These are phyloP conservation scores for Phrynosoma blainvillii DNA, from an alignment of 2,113 vertebrate species.

Conservation along the genomic window DNA sequence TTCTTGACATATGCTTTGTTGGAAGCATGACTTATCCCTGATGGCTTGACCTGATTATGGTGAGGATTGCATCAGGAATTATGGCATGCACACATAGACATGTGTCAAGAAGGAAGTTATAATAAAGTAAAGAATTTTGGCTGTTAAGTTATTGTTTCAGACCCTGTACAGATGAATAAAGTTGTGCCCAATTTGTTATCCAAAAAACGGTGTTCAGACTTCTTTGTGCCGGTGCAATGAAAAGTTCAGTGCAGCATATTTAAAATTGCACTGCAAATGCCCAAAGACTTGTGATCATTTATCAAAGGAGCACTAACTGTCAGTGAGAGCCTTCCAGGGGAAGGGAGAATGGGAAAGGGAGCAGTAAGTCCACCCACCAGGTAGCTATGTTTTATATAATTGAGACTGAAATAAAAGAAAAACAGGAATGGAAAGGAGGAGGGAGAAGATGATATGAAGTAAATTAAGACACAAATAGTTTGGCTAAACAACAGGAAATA, in stretches of 20 bases:
- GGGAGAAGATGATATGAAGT: not conserved
- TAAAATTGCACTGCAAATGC: not conserved
- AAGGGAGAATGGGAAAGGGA: not conserved
- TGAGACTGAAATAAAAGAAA: not conserved
- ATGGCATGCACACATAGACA: too few species aligned
- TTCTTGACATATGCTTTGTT: too few species aligned
- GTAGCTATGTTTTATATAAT: not conserved
- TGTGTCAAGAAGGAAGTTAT: too few species aligned
- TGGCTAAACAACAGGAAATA: not conserved
- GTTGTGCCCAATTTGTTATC: too few species aligned
- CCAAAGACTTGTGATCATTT: not conserved
- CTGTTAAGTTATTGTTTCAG: too few species aligned
- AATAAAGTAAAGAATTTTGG: too few species aligned
- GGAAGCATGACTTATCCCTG: too few species aligned
- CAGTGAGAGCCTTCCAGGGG: not conserved
- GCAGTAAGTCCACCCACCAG: not conserved
- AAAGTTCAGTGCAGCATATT: not conserved
- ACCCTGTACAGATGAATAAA: too few species aligned
- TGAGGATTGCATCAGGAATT: too few species aligned
- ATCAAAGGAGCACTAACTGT: not conserved
- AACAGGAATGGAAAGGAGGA: not conserved
- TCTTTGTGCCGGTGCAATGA: not conserved
- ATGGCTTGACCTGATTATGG: too few species aligned
- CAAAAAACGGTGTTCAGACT: too few species aligned
- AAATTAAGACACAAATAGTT: not conserved